phyloP scores from a whole-genome alignment of 2,113 vertebrate genomes.

The Urocynchramus pylzowi region DNA sequence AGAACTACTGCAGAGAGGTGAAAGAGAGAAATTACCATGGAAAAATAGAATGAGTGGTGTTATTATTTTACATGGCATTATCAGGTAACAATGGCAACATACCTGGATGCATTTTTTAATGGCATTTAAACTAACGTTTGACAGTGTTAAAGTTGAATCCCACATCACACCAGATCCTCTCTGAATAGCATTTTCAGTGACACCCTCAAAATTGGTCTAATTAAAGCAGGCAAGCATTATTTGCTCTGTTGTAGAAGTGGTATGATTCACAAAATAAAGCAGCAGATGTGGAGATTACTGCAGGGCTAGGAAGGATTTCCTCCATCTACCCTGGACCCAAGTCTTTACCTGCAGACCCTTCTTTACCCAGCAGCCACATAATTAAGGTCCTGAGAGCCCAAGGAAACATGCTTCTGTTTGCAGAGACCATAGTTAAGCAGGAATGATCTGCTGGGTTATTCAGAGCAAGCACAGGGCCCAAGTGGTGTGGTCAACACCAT shows the following conservation, averaged over 20 bases:
- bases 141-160: background rate
- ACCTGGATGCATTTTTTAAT: background rate
- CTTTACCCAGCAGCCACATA: background rate
- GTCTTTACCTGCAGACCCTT: background rate
- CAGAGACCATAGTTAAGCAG: background rate
- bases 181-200: background rate
- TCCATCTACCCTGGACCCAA: background rate
- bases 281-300: background rate
- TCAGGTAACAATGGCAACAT: background rate
- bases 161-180: background rate
- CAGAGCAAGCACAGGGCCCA: background rate
- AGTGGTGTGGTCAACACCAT: background rate
- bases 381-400: background rate
- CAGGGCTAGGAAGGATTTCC: background rate
- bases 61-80: background rate
- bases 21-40: background rate
- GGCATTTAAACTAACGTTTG: background rate
- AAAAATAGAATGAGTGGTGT: background rate
- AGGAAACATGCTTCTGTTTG: background rate
- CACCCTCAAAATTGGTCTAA: background rate
- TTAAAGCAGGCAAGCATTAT: background rate
- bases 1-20: background rate
- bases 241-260: background rate
- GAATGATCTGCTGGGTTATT: background rate
- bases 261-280: background rate